phyloP scores from a whole-genome alignment of 2,113 vertebrate genomes.

The Heterotilapia buettikoferi region DNA sequence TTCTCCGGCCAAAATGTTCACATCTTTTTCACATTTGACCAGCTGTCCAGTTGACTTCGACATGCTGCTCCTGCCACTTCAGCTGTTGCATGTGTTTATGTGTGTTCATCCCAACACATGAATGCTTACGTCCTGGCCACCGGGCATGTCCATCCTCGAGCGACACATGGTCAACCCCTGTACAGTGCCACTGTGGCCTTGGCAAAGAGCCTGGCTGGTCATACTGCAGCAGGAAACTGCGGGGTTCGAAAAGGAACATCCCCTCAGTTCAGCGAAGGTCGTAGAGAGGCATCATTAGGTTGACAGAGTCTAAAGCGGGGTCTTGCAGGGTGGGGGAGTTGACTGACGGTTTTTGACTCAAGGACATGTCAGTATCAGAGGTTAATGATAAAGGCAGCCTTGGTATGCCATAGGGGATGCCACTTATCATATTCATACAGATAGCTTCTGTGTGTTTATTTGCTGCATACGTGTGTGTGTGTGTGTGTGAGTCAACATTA shows the following conservation, averaged over 20 bases:
- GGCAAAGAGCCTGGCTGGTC: constrained; percentile 35
- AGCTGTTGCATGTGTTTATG: neutral
- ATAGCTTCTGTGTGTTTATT: neutral
- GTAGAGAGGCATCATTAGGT: constrained; percentile 47
- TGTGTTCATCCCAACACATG: neutral
- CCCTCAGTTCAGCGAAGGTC: constrained; percentile 57
- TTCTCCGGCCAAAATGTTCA: neutral
- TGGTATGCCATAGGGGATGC: constrained; percentile 28
- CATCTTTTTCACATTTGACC: constrained; percentile 6
- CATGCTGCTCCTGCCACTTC: neutral
- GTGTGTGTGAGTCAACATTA: neutral
- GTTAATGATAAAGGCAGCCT: constrained; percentile 67
- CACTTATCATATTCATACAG: constrained; percentile 55
- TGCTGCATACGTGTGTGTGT: neutral
- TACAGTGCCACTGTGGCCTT: constrained; percentile 37
- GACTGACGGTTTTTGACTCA: constrained; percentile 63
- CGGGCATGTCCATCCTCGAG: neutral
- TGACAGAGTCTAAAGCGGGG: constrained; percentile 52
- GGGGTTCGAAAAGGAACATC: constrained; percentile 34
- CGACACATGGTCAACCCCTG: constrained; percentile 35
- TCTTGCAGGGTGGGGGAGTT: constrained; percentile 10
- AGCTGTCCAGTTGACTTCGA: neutral
- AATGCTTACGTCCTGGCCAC: neutral
- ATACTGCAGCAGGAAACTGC: constrained; percentile 32
- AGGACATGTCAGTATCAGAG: constrained; percentile 57